Conservation (phyloP, 2,797 vertebrate genomes). For the Artibeus lituratus region DNA sequence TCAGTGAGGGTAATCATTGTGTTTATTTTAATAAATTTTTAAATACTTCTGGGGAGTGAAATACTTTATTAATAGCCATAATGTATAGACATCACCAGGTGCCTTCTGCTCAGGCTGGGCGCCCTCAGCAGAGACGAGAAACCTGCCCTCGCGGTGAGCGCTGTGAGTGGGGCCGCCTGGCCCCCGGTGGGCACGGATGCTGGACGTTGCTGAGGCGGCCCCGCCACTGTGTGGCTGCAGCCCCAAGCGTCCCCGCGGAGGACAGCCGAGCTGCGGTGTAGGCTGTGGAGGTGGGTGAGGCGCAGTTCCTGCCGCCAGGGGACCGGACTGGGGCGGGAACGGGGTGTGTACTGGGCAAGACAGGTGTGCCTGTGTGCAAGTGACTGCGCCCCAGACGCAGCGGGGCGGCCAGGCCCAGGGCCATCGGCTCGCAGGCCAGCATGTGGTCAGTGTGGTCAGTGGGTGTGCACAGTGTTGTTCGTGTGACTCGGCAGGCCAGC, state of each 20-base stretch:
- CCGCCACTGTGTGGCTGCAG: no score
- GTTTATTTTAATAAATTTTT: slow-evolving; percentile 68
- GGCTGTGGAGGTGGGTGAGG: no score
- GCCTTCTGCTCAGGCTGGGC: not conserved
- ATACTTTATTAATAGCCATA: slow-evolving; percentile 7
- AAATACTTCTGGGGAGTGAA: not conserved
- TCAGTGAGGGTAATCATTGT: slow-evolving; percentile 22
- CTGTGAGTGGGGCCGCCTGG: not conserved
- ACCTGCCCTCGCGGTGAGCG: not conserved
- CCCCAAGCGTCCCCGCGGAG: no score
- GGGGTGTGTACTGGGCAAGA: no score
- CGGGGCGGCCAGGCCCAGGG: no score
- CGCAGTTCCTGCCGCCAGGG: no score
- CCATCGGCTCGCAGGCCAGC: not conserved
- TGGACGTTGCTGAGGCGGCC: no score
- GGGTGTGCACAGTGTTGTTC: not conserved
- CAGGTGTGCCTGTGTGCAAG: no score
- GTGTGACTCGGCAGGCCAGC: not conserved
- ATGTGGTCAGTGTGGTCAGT: not conserved
- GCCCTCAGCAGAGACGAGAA: not conserved
- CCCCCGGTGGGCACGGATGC: no score
- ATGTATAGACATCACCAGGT: not conserved
- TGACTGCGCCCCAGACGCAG: no score
- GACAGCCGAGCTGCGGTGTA: no score
- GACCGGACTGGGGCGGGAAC: no score